A percentile compares a stretch with the other conserved stretches of the same genome.
Conservation (phyloP, 2,113 vertebrate species). For the Talpa occidentalis region DNA sequence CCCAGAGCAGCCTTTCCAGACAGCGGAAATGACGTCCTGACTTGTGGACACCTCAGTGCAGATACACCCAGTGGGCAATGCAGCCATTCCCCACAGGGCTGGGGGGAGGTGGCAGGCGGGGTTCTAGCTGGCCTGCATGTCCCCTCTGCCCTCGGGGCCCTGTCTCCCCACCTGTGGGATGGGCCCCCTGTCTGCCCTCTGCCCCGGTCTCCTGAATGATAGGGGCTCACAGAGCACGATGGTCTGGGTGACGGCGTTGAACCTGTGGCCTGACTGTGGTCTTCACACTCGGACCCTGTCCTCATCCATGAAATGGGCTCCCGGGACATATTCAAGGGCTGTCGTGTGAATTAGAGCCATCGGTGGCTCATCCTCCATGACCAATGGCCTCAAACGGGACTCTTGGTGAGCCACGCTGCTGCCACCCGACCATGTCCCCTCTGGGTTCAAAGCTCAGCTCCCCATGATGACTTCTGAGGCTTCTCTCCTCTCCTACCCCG, state of each 20-base stretch:
- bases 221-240: no score
- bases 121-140: no score
- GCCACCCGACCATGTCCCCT: neutral
- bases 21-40: no score
- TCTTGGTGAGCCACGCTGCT: neutral
- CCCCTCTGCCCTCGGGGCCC: no score
- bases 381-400: neutral
- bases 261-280: neutral
- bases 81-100: neutral
- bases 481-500: neutral
- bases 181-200: no score
- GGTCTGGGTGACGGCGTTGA: no score
- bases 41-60: neutral
- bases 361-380: neutral
- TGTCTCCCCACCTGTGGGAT: neutral
- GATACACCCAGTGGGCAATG: no score
- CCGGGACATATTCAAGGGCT: neutral
- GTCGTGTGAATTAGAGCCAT: neutral
- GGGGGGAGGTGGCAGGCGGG: neutral
- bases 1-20: neutral
- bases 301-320: neutral
- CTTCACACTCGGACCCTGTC: neutral
- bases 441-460: neutral
- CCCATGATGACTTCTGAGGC: neutral
- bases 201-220: neutral